phyloP scores from a whole-genome alignment of 2,888 invertebrate genomes.

The Fragum fragum region DNA sequence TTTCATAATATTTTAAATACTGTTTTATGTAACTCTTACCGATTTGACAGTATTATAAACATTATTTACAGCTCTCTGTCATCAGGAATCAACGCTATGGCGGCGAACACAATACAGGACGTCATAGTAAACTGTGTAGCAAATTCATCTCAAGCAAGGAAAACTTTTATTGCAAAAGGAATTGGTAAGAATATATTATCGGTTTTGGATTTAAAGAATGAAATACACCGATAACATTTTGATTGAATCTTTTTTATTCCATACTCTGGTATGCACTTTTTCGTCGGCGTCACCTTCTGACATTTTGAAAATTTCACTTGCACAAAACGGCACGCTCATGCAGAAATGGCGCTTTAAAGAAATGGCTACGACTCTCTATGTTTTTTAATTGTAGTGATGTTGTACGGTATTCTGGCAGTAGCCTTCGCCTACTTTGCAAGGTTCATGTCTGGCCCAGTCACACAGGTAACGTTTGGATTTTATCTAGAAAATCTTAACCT shows the following conservation, averaged over 20 bases:
- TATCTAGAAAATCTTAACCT: too few relatives aligned
- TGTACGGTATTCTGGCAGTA: constrained; percentile 67
- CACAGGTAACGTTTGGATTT: constrained; percentile 72
- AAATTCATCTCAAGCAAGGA: constrained; percentile 49
- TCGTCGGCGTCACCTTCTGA: too few relatives aligned
- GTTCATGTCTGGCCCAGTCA: constrained; percentile 68
- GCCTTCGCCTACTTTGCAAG: constrained; percentile 69
- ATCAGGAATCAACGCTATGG: constrained; percentile 75
- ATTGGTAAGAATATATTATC: constrained; percentile 55
- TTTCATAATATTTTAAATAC: too few relatives aligned
- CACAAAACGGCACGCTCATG: too few relatives aligned
- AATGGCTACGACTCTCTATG: not conserved
- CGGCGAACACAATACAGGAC: constrained; percentile 76
- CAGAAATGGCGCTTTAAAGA: too few relatives aligned
- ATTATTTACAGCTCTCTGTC: constrained; percentile 69
- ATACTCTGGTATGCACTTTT: too few relatives aligned
- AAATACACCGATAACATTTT: too few relatives aligned
- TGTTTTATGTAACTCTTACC: too few relatives aligned
- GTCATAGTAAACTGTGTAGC: constrained; percentile 55
- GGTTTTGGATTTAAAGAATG: too few relatives aligned
- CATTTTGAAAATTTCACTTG: too few relatives aligned
- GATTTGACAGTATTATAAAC: too few relatives aligned
- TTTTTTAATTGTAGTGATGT: constrained; percentile 54
- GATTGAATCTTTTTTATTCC: too few relatives aligned
- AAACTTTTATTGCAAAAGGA: constrained; percentile 69